phyloP scores from a whole-genome alignment of 2,113 vertebrate species.

The Pristiophorus japonicus region DNA sequence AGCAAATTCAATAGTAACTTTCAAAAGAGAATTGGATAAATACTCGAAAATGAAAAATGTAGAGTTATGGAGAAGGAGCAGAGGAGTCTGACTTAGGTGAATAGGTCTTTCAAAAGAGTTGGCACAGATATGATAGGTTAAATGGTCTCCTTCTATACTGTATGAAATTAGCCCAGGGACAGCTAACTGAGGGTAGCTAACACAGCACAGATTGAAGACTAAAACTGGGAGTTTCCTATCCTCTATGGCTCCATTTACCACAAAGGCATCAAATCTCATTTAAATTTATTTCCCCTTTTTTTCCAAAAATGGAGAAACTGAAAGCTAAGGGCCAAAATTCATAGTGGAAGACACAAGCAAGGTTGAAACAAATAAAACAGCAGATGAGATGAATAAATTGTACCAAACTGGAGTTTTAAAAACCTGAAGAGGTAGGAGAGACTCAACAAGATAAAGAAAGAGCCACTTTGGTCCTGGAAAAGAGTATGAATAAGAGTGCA shows the following conservation, averaged over 20 bases:
- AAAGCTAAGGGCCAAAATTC: background rate
- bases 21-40: background rate
- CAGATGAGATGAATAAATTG: background rate
- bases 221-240: background rate
- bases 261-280: background rate
- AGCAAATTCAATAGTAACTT: background rate
- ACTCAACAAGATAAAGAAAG: background rate
- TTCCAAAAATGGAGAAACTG: background rate
- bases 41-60: background rate
- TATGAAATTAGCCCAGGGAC: background rate
- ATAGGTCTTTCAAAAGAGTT: background rate
- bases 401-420: background rate
- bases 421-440: background rate
- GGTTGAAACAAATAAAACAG: background rate
- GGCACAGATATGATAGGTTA: background rate
- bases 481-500: background rate
- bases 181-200: background rate
- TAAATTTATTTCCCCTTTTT: background rate
- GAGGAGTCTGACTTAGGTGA: background rate
- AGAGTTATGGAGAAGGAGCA: background rate
- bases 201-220: background rate
- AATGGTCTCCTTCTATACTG: background rate
- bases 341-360: background rate
- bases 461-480: background rate
- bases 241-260: background rate